phyloP scores from a whole-genome alignment of 1,140 invertebrate genomes.

The Drosophila triauraria region DNA sequence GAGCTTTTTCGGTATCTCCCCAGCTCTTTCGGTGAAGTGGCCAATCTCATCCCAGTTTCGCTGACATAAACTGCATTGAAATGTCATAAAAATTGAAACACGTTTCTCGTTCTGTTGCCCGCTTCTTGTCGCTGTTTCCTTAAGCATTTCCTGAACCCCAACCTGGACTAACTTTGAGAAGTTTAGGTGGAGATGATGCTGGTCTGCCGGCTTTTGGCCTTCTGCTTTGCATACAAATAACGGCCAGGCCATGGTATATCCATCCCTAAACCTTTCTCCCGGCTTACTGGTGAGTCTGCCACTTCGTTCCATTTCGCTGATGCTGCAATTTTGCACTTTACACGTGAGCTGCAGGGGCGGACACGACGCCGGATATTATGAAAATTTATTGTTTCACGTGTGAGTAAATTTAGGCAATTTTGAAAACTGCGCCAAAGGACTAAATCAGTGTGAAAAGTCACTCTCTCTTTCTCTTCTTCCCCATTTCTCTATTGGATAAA shows the following conservation, averaged over 20 bases:
- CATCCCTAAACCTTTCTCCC: conserved; percentile 2
- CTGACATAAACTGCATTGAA: conserved; percentile 82
- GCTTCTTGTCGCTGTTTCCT: conserved; percentile 9
- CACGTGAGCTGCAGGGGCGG: conserved; percentile 32
- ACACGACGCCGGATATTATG: conserved; percentile 47
- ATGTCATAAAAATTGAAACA: conserved; percentile 83
- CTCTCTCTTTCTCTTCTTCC: not conserved
- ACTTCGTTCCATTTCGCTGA: conserved; percentile 61
- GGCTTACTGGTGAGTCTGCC: conserved; percentile 4
- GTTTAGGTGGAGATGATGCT: conserved; percentile 33
- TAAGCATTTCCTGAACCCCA: conserved; percentile 7
- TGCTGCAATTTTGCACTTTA: conserved; percentile 71
- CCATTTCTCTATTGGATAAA: not conserved
- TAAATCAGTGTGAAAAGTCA: not conserved
- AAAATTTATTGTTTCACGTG: conserved; percentile 79
- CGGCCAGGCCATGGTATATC: conserved; percentile 21
- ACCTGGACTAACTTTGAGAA: conserved; percentile 53
- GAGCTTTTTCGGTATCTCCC: conserved; percentile 39
- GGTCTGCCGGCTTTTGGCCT: conserved; percentile 45
- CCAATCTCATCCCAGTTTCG: conserved; percentile 57
- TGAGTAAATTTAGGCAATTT: conserved; percentile 54
- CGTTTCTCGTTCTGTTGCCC: conserved; percentile 55
- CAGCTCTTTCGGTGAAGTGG: conserved; percentile 5
- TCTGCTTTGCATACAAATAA: conserved; percentile 80
- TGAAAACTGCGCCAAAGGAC: conserved; percentile 22